These are phyloP conservation scores for Xestia sexstrigata DNA, from an alignment of 2,888 invertebrate species.

Conservation along the genomic window DNA sequence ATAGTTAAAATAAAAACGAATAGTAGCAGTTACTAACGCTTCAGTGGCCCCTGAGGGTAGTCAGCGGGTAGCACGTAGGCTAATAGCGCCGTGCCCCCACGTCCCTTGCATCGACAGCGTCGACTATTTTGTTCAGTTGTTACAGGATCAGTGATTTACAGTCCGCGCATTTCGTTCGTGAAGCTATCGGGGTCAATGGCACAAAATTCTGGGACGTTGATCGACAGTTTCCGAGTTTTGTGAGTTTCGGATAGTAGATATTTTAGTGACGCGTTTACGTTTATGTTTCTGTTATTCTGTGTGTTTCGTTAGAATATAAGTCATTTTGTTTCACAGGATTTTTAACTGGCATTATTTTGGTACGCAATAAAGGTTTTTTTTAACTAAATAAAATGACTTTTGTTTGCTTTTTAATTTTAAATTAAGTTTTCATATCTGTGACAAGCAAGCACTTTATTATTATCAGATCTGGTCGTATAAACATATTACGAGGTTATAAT, in stretches of 20 bases:
- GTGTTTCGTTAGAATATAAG: not conserved
- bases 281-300: not conserved
- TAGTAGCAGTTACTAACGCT: constrained; percentile 27
- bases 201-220: constrained; percentile 54
- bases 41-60: constrained; percentile 37
- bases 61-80: constrained; percentile 62
- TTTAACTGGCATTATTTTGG: not conserved
- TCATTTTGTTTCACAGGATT: not conserved
- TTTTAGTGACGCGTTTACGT: constrained; percentile 8
- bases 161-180: constrained; percentile 75
- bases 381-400: not conserved
- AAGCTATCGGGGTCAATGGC: constrained; percentile 61
- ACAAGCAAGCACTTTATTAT: not conserved
- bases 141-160: constrained; percentile 75
- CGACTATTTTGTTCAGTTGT: constrained; percentile 71
- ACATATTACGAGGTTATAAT: constrained; percentile 20
- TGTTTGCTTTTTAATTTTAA: not conserved
- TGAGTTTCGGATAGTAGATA: constrained; percentile 31
- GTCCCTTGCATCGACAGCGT: constrained; percentile 67
- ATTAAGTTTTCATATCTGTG: not conserved
- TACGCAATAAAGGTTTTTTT: not conserved
- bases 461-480: not conserved
- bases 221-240: constrained; percentile 53
- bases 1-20: constrained; percentile 44
- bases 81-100: constrained; percentile 74